Conservation (phyloP, 2,797 vertebrate genomes). For the Eupleurogrammus muticus region DNA sequence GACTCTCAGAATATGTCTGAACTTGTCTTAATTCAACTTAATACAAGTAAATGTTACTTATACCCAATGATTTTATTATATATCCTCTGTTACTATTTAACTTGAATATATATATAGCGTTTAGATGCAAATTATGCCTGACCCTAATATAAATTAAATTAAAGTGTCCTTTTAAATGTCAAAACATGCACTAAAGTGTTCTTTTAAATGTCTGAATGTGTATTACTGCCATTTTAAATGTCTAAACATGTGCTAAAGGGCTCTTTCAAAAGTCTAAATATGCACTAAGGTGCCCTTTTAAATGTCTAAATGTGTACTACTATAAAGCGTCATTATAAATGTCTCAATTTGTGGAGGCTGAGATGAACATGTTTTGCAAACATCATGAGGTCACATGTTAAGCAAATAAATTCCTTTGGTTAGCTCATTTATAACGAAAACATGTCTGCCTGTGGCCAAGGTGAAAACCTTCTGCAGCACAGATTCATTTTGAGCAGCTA, state of each 20-base stretch:
- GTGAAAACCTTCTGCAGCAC: constrained; percentile 17
- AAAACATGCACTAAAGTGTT: too few relatives aligned
- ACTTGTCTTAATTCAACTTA: neutral
- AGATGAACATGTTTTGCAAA: constrained; percentile 7
- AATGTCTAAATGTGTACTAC: too few relatives aligned
- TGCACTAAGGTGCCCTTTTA: too few relatives aligned
- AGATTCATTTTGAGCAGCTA: constrained; percentile 26
- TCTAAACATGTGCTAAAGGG: too few relatives aligned
- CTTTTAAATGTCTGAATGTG: too few relatives aligned
- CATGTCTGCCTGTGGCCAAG: constrained; percentile 16
- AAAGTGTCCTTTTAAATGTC: too few relatives aligned
- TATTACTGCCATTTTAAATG: too few relatives aligned
- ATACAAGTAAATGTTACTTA: neutral
- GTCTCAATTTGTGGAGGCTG: neutral
- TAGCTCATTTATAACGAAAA: constrained; percentile 13
- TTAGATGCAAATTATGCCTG: constrained; percentile 6
- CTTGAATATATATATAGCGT: neutral
- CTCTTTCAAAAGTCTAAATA: too few relatives aligned
- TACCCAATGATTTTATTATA: neutral
- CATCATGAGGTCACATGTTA: neutral
- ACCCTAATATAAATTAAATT: too few relatives aligned
- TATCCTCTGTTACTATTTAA: neutral
- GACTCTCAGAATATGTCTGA: neutral
- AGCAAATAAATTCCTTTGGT: constrained; percentile 35
- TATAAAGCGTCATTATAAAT: too few relatives aligned